Evolutionary conservation across 23 tunicate species (phyloP).

Genomic region (Trididemnum nubilum): DNA sequence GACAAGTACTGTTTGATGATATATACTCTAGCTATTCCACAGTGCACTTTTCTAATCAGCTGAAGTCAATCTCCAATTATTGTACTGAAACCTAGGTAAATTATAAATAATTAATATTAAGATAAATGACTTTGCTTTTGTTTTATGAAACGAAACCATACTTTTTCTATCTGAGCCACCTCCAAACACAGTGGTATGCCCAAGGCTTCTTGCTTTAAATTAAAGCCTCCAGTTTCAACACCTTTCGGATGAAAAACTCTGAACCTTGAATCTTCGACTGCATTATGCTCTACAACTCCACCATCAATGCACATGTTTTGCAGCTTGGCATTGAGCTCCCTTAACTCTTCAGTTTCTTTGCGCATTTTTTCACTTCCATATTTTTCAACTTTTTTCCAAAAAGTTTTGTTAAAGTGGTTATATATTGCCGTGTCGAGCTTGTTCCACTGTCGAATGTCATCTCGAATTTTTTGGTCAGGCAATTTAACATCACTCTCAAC

Average conservation of each 20-base stretch:
- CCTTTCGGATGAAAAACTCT: constrained; percentile 60
- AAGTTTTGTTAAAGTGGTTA: constrained; percentile 55
- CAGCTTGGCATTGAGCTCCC: constrained; percentile 39
- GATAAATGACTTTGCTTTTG: constrained; percentile 10
- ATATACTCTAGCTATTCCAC: too few species aligned
- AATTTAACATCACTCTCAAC: background rate
- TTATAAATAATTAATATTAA: background rate
- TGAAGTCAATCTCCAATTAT: background rate
- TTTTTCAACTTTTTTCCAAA: constrained; percentile 69
- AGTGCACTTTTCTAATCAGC: too few species aligned
- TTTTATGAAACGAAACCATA: constrained; percentile 60
- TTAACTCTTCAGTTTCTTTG: constrained; percentile 34
- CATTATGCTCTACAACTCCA: constrained; percentile 19
- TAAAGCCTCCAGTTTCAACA: constrained; percentile 70
- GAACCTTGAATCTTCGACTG: constrained; percentile 30
- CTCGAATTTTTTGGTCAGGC: background rate
- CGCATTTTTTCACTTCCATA: constrained; percentile 68
- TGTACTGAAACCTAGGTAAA: background rate
- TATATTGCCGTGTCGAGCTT: constrained; percentile 58
- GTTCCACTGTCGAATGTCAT: constrained; percentile 63
- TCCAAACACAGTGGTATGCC: constrained; percentile 42
- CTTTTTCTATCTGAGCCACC: constrained; percentile 50
- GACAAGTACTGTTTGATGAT: too few species aligned
- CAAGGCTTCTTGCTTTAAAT: constrained; percentile 40
- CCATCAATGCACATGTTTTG: constrained; percentile 62